Base-by-base conservation (phyloP, 2,113 vertebrate species). In the Meleagris gallopavo region DNA sequence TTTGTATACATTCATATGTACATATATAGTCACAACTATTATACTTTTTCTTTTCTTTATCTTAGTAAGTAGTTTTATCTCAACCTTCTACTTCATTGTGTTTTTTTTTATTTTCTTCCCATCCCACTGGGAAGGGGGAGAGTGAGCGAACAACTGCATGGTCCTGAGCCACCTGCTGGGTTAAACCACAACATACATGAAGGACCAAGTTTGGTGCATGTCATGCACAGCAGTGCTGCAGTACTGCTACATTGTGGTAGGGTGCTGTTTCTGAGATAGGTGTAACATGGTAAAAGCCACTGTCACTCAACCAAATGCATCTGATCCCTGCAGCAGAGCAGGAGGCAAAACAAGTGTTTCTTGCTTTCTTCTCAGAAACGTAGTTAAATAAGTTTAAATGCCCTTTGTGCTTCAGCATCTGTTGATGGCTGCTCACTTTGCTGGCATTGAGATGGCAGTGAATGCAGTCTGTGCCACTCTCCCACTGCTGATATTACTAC, bases 351-450 rank as follows among this genome's bases (percentile, higher is more conserved):
- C 15, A 17, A 66, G 19, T 24, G 60, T 15, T 86, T 9, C 52
- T 83, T 19, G 2, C 83, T 71, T 67, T 30, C 55, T 78, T 86
- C 46, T 34, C 41, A 74, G 61, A 60, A 52, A 71, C 61, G 34
- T 50, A 46, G 18, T 86, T 69, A 79, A 66, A 57, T 74, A 81
- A 81, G 29, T 81, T 90, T 60, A 65, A 89, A 73, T 43, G 19
- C 43, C 43, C 22, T 87, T 65, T 25, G 21, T n/a, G 61, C 29
- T 62, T 86, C 41, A 55, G 73, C 4, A 2, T 19, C 80, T 66
- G 2, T 52, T 73, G 3, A 1, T 84, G 69, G 27, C 77, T 67
- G 29, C 3, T 0, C 11, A 0, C n/a, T 74, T 61, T 60, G 41
- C 52, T 2, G 2, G 60, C 55, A 74, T 32, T 10, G 0, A 1